Percentiles rank a stretch among this genome's conserved stretches.
Conservation (phyloP, 2,888 invertebrate species). For the Noctua fimbriata region DNA sequence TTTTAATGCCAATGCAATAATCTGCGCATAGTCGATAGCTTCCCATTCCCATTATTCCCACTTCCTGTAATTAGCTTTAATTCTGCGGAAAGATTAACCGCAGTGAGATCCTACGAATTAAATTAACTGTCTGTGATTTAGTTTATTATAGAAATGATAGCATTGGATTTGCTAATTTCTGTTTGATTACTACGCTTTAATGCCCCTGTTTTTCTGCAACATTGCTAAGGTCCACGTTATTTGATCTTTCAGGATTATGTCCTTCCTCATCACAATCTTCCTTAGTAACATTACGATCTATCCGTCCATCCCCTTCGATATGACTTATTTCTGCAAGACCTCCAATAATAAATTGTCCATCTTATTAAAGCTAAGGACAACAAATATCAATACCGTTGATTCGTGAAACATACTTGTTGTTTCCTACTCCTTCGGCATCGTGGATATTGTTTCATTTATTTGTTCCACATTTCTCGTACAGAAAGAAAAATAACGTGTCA, state of each 20-base stretch:
- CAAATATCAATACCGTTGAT: conserved; percentile 41
- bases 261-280: background rate
- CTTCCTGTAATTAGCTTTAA: conserved; percentile 41
- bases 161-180: conserved; percentile 4
- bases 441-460: conserved; percentile 45
- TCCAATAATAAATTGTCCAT: conserved; percentile 5
- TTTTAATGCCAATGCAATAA: conserved; percentile 3
- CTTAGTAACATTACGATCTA: background rate
- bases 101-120: conserved; percentile 5
- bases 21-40: conserved; percentile 6
- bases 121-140: background rate
- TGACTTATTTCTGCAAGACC: conserved; percentile 7
- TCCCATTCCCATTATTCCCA: conserved; percentile 25
- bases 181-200: background rate
- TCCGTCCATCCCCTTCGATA: conserved; percentile 1
- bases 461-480: conserved; percentile 37
- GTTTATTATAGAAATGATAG: background rate
- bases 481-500: conserved; percentile 54
- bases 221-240: background rate
- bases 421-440: conserved; percentile 32
- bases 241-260: background rate
- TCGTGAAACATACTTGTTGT: conserved; percentile 22
- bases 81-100: conserved; percentile 24
- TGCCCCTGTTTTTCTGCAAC: background rate
- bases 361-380: conserved; percentile 17